Evolutionary conservation across 2,113 vertebrate genomes (phyloP).

Genomic region (Tauraco erythrolophus): DNA sequence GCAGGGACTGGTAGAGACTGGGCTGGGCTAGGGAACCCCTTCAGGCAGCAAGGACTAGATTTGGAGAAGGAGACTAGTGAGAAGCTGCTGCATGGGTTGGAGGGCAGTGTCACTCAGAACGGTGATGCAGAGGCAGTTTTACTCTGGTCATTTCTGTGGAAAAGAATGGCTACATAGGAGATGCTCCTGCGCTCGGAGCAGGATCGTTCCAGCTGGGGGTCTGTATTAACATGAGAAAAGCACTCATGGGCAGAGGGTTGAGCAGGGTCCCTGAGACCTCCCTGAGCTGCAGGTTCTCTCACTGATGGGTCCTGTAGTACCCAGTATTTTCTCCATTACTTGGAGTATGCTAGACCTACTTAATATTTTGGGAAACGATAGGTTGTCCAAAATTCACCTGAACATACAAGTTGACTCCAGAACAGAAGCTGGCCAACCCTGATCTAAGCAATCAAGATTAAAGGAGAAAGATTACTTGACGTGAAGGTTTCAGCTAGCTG

Average conservation of each 20-base stretch:
- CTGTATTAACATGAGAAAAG: neutral
- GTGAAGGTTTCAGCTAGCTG: neutral
- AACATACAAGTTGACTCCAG: neutral
- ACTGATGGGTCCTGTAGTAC: neutral
- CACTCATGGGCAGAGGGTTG: neutral
- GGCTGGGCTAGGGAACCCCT: neutral
- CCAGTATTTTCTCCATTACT: neutral
- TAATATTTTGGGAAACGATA: neutral
- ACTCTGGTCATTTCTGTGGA: neutral
- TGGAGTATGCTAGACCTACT: neutral
- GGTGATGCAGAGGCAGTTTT: neutral
- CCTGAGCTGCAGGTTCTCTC: neutral
- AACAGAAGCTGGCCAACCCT: neutral
- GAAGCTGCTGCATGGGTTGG: neutral
- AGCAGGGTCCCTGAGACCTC: neutral
- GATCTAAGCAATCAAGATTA: neutral
- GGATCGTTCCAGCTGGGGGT: neutral
- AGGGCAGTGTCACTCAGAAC: accelerated
- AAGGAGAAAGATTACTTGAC: neutral
- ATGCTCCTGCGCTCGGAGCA: neutral
- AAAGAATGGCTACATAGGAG: neutral
- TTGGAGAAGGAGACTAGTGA: neutral
- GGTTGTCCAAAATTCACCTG: neutral
- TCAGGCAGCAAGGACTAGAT: neutral
- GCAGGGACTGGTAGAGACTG: neutral